These are phyloP conservation scores for Oligia fasciuncula DNA, from an alignment of 2,888 invertebrate species.

Conservation along the genomic window DNA sequence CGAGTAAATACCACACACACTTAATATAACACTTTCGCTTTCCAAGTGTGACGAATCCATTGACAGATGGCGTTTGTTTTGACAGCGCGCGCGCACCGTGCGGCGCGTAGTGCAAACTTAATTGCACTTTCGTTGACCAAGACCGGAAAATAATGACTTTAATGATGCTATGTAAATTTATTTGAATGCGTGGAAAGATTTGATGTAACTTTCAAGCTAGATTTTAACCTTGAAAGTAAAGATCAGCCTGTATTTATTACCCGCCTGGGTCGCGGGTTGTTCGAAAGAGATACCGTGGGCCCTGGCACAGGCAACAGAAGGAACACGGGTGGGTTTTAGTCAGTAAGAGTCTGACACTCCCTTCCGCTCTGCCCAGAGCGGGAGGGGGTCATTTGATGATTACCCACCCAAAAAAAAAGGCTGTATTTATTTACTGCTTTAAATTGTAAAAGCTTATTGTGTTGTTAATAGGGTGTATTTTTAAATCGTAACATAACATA, in stretches of 20 bases:
- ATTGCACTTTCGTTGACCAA: slow-evolving; percentile 67
- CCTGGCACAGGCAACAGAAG: too few species aligned
- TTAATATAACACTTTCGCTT: slow-evolving; percentile 62
- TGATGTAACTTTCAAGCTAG: slow-evolving; percentile 17
- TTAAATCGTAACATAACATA: too few species aligned
- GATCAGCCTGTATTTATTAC: neutral
- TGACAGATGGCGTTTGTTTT: slow-evolving; percentile 55
- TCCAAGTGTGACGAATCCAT: slow-evolving; percentile 64
- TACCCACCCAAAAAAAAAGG: too few species aligned
- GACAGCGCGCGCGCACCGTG: slow-evolving; percentile 28
- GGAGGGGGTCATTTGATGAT: too few species aligned
- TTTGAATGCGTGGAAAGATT: slow-evolving; percentile 23
- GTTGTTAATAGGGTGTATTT: neutral
- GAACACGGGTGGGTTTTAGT: too few species aligned
- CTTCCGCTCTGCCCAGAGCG: too few species aligned
- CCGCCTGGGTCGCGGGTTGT: too few species aligned
- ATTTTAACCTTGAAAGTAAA: slow-evolving; percentile 22
- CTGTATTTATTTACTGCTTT: neutral
- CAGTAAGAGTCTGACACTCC: too few species aligned
- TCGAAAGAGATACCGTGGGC: too few species aligned
- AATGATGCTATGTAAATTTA: slow-evolving; percentile 41
- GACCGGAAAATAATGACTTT: slow-evolving; percentile 46
- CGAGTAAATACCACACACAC: slow-evolving; percentile 44
- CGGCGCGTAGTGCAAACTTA: slow-evolving; percentile 32
- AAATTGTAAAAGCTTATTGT: neutral